A percentile compares a stretch with the other conserved stretches of the same genome.
Evolutionary conservation across 2,797 vertebrate genomes (phyloP).

Genomic region (Tenualosa ilisha): DNA sequence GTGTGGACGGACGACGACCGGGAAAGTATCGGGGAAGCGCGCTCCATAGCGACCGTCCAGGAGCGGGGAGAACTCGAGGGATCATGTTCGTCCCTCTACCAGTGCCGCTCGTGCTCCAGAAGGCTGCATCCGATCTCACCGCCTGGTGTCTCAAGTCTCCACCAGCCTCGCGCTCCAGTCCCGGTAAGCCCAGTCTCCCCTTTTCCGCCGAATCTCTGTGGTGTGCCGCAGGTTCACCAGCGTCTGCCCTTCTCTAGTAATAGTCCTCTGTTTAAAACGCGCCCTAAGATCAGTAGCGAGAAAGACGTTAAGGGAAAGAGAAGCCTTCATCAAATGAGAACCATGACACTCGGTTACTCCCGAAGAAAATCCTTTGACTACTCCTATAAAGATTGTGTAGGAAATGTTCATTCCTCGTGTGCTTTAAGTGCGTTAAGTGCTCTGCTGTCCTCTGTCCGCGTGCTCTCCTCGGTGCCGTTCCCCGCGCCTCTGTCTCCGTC

Average conservation of each 20-base stretch:
- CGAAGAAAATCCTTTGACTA: neutral
- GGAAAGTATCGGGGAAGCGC: conserved; percentile 5
- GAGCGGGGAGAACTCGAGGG: conserved; percentile 64
- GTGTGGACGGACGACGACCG: conserved; percentile 55
- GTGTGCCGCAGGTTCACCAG: neutral
- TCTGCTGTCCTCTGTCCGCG: conserved; percentile 59
- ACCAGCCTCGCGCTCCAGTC: conserved; percentile 78
- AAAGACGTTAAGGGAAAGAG: neutral
- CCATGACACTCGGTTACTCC: neutral
- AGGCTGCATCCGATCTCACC: conserved; percentile 83
- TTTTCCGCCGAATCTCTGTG: conserved; percentile 43
- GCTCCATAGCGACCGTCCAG: neutral
- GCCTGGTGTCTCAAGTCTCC: conserved; percentile 86
- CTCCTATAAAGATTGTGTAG: neutral
- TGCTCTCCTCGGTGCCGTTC: conserved; percentile 74
- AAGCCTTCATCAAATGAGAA: neutral
- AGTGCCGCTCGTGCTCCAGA: conserved; percentile 87
- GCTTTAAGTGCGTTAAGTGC: conserved; percentile 21
- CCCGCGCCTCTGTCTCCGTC: conserved; percentile 75
- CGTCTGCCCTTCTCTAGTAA: neutral
- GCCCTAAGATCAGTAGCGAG: neutral
- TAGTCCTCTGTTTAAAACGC: neutral
- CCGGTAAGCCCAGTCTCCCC: conserved; percentile 77
- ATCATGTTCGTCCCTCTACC: conserved; percentile 88
- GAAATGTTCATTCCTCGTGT: conserved; percentile 29